Conservation (phyloP, 2,888 invertebrate species). For the Tanaodytes sp. region DNA sequence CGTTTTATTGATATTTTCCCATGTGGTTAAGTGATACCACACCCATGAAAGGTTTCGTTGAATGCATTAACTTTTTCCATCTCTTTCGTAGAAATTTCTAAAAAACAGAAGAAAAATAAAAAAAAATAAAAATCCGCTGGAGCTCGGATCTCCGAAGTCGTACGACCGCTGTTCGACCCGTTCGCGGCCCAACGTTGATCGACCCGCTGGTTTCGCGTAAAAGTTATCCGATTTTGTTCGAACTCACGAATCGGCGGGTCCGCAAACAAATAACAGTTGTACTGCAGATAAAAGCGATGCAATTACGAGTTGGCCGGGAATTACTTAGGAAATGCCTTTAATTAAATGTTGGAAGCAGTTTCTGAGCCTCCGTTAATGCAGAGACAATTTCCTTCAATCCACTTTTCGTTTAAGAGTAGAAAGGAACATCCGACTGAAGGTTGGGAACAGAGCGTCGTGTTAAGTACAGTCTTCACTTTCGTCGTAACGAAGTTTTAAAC, state of each 20-base stretch:
- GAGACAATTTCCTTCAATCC: conserved; percentile 72
- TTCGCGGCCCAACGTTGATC: too few species aligned
- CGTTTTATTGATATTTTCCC: too few species aligned
- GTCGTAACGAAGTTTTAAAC: conserved; percentile 66
- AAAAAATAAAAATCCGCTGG: too few species aligned
- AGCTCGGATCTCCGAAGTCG: too few species aligned
- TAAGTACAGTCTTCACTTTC: conserved; percentile 58
- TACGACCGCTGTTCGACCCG: too few species aligned
- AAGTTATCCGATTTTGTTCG: conserved; percentile 52
- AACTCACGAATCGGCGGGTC: conserved; percentile 62
- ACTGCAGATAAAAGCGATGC: conserved; percentile 69
- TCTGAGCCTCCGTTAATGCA: conserved; percentile 71
- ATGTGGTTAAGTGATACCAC: too few species aligned
- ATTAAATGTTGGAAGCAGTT: conserved; percentile 72
- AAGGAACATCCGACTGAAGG: conserved; percentile 62
- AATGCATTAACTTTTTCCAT: too few species aligned
- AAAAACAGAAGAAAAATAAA: too few species aligned
- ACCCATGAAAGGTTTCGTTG: too few species aligned
- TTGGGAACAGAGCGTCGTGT: conserved; percentile 55
- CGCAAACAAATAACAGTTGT: conserved; percentile 70
- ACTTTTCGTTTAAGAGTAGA: conserved; percentile 66
- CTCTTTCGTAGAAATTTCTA: too few species aligned
- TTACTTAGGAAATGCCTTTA: conserved; percentile 72
- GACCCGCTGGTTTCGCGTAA: conserved; percentile 16
- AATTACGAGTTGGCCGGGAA: conserved; percentile 67